phyloP scores from a whole-genome alignment of 2,113 vertebrate genomes.

The Vidua chalybeata region DNA sequence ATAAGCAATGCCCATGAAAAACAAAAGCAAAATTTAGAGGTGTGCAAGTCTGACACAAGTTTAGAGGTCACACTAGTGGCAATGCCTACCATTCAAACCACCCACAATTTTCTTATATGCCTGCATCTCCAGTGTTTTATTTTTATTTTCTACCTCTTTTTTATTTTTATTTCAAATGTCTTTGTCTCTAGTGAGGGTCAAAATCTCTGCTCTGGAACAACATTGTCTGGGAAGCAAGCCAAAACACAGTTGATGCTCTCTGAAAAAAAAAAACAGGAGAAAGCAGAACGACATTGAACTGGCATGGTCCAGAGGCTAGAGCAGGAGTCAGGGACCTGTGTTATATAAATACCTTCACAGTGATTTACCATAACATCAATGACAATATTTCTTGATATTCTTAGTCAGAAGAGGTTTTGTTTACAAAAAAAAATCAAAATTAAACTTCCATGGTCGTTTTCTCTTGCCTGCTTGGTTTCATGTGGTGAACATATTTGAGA shows the following conservation, averaged over 20 bases:
- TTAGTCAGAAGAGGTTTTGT: neutral
- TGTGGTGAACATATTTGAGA: neutral
- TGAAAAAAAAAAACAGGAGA: conserved; percentile 30
- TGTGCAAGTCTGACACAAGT: neutral
- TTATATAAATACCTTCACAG: conserved; percentile 30
- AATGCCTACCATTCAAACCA: neutral
- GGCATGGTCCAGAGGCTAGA: conserved; percentile 33
- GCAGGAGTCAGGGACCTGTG: conserved; percentile 16
- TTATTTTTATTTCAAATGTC: conserved; percentile 5
- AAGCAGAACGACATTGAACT: neutral
- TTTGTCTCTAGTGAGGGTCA: conserved; percentile 26
- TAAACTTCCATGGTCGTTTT: neutral
- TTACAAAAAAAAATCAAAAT: neutral
- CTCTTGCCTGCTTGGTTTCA: neutral
- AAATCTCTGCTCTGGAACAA: conserved; percentile 35
- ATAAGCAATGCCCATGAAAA: neutral
- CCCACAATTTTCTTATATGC: neutral
- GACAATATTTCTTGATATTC: conserved; percentile 1
- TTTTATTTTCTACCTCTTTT: neutral
- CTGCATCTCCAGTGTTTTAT: neutral
- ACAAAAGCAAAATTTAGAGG: neutral
- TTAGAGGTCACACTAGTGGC: neutral
- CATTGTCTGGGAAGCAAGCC: conserved; percentile 42
- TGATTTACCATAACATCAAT: neutral
- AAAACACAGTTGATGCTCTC: conserved; percentile 32